Base-by-base conservation (phyloP, 2,888 invertebrate species). In the Coenonympha glycerion region DNA sequence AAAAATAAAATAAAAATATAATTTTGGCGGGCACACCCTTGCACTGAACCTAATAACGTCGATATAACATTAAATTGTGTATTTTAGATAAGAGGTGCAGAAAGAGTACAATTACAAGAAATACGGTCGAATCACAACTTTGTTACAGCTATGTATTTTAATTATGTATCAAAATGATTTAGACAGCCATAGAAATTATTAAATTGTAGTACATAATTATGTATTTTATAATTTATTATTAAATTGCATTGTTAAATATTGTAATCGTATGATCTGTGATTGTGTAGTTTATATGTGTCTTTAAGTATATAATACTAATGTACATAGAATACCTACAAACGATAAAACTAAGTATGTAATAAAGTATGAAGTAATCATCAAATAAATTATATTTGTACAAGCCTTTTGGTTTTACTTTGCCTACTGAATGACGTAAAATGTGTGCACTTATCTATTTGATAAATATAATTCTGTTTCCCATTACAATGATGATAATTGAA, bases 211-310 rank as follows among this genome's bases (percentile, higher is more conserved):
- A n/a, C n/a, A 11, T 42, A 30, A 24, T 47, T 8, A 30, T 42
- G 54, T 21, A 59, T 46, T 3, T n/a, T n/a, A n/a, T n/a, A n/a
- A 3, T 26, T 18, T 28, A 13, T 2, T 6, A 28, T 18, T 18
- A 3, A 18, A 28, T 41, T 28, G 41, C 41, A 41, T 11, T 41
- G 16, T 40, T 18, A n/a, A n/a, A 18, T 13, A 40, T 40, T 40
- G 40, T 40, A 40, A 40, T 6, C n/a, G 16, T 18, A 40, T n/a
- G 13, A 18, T 28, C 18, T 28, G 40, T 40, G 40, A 40, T 40
- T 39, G 9, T 22, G 5, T 8, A 21, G 1, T 24, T 6, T 41
- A 5, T 11, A 11, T 16, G 19, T 19, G 18, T 28, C 13, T 28
- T 18, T 28, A 26, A 26, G 13, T 21, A 36, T 21, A 41, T 28